phyloP scores from a whole-genome alignment of 2,888 invertebrate species.

The Thysanoteuthis rhombus region DNA sequence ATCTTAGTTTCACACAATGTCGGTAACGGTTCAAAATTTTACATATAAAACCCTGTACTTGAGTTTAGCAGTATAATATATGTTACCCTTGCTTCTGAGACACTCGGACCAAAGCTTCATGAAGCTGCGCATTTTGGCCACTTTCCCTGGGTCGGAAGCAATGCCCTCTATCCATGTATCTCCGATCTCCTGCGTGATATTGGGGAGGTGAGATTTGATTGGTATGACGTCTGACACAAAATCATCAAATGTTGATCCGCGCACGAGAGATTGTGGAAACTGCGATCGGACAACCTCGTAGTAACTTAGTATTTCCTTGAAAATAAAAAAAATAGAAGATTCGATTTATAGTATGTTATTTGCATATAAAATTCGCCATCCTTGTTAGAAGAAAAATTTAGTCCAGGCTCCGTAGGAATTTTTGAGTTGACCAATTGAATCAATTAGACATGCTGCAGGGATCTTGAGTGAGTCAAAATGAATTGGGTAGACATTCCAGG shows the following conservation, averaged over 20 bases:
- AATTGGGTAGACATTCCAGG: no score
- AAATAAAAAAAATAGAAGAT: constrained; percentile 38
- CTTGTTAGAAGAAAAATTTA: no score
- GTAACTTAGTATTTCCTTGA: constrained; percentile 54
- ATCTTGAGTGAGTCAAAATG: no score
- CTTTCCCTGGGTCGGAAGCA: constrained; percentile 59
- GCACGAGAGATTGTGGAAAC: constrained; percentile 53
- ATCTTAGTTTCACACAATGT: no score
- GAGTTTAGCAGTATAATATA: neutral
- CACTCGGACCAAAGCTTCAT: constrained; percentile 47
- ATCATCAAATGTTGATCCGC: constrained; percentile 56
- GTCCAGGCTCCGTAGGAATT: no score
- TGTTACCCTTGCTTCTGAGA: constrained; percentile 32
- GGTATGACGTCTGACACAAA: constrained; percentile 45
- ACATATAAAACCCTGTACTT: no score
- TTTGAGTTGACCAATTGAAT: no score
- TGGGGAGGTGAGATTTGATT: constrained; percentile 45
- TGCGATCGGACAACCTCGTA: constrained; percentile 57
- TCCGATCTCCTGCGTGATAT: constrained; percentile 55
- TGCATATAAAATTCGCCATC: no score
- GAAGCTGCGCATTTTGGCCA: constrained; percentile 51
- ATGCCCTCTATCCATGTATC: constrained; percentile 64
- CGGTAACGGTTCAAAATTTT: no score
- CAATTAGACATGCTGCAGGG: no score
- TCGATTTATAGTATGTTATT: no score